phyloP scores from a whole-genome alignment of 2,888 invertebrate species.

The Shargacucullia verbasci region DNA sequence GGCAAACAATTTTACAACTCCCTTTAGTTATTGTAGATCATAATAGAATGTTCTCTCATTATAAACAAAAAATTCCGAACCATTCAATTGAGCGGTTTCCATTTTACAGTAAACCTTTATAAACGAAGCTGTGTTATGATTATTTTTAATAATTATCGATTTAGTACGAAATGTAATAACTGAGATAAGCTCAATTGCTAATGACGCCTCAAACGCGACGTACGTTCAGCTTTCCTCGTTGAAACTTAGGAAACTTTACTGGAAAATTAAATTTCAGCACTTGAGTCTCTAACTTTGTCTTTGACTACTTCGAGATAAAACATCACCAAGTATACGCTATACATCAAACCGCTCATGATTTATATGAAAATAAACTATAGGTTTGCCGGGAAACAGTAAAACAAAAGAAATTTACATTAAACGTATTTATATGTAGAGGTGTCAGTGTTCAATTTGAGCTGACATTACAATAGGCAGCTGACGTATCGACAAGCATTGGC shows the following conservation, averaged over 20 bases:
- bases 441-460: constrained; percentile 16
- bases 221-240: neutral
- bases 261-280: neutral
- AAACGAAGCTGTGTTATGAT: neutral
- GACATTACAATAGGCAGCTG: constrained; percentile 21
- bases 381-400: neutral
- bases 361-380: neutral
- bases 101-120: constrained; percentile 13
- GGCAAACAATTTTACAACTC: too few species aligned
- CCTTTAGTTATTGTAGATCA: too few species aligned
- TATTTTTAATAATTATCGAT: constrained; percentile 6
- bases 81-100: constrained; percentile 4
- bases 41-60: neutral
- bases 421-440: neutral
- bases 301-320: neutral
- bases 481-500: constrained; percentile 32
- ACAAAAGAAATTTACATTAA: constrained; percentile 13
- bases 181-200: too few species aligned
- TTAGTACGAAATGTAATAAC: too few species aligned
- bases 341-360: neutral
- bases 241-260: constrained; percentile 1
- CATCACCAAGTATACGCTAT: neutral
- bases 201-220: too few species aligned
- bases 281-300: neutral
- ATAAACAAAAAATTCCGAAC: constrained; percentile 4